Conservation (phyloP, 2,888 invertebrate genomes). For the Acanthoscelides obtectus region DNA sequence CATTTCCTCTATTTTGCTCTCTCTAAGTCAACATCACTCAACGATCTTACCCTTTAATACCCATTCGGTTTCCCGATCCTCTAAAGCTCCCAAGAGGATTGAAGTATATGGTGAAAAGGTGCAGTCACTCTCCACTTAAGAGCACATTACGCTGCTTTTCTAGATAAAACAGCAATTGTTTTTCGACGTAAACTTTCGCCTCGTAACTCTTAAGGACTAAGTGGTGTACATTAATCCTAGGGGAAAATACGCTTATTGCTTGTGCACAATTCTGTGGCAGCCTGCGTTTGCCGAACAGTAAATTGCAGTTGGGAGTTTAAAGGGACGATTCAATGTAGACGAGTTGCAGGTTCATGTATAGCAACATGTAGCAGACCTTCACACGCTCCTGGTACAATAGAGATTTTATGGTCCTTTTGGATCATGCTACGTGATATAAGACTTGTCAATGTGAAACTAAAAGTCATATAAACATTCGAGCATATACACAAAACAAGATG, state of each 20-base stretch:
- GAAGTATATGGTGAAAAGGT: slow-evolving; percentile 7
- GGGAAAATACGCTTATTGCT: no score
- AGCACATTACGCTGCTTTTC: slow-evolving; percentile 25
- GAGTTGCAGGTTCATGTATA: no score
- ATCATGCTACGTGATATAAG: no score
- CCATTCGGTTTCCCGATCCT: slow-evolving; percentile 8
- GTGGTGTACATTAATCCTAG: slow-evolving; percentile 14
- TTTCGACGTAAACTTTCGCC: slow-evolving; percentile 19
- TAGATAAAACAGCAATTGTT: slow-evolving; percentile 23
- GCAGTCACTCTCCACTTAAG: slow-evolving; percentile 18
- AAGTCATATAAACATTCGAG: no score
- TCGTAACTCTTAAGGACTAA: slow-evolving; percentile 14
- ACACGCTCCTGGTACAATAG: no score
- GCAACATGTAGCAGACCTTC: no score
- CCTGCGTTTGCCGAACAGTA: no score
- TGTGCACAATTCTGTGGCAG: no score
- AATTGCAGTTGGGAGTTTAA: background rate
- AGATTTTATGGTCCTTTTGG: no score
- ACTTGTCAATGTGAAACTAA: no score
- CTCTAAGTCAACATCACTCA: slow-evolving; percentile 2
- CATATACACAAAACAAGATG: no score
- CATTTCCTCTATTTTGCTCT: slow-evolving; percentile 1
- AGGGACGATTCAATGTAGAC: no score
- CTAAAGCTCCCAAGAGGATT: slow-evolving; percentile 7
- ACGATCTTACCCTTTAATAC: slow-evolving; percentile 3